Evolutionary conservation across 37 sponge, comb jelly and placozoan species (phyloP), one percentile per base, ranked within the genome.

Genomic region (Cliona cf. orientalis): DNA sequence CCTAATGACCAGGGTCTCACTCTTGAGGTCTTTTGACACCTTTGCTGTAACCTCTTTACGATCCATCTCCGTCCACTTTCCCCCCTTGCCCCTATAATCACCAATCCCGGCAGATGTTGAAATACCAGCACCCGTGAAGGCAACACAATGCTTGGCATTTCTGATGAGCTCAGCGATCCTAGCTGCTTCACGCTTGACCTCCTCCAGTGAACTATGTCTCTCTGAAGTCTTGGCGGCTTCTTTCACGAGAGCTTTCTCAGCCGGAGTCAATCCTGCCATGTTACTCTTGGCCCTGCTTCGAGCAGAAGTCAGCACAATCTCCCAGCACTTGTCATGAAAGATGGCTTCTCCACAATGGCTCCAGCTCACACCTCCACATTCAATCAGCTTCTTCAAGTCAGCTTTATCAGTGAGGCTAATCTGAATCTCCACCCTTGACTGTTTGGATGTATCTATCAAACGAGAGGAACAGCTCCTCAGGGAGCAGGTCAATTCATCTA

Each of bases 71-170:
- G 91, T 90, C 91, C 91, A 90, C 71, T 90, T 90, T 25, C 91
- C 91, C 5, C 71, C 77, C 57, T 90, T 90, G 19, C 91, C 91
- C 4, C 91, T 33, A 57, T 90, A 90, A 42, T 90, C 91, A 35
- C 91, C 86, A 65, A 90, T 90, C 0, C 91, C 91, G 49, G 91
- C 91, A 7, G 86, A 80, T 26, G 91, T 90, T 19, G 86, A 85
- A 40, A 90, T 85, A 17, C 91, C 91, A 6, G 91, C 91, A 40
- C 91, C 91, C 34, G 91, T 85, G 78, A 90, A 90, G 22, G 78
- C 80, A 11, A 85, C 42, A 46, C 91, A 90, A 44, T 85, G 66
- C 0, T 32, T 29, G 19, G 91, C 32, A 0, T 41, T 41, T 38
- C 49, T 64, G 3, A 90, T 58, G 1, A 90, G 69, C 17, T 4